Evolutionary conservation across 92 coral and sea anemone genomes (phyloP), one percentile per base, ranked within the genome.

Genomic region (Heteractis magnifica): DNA sequence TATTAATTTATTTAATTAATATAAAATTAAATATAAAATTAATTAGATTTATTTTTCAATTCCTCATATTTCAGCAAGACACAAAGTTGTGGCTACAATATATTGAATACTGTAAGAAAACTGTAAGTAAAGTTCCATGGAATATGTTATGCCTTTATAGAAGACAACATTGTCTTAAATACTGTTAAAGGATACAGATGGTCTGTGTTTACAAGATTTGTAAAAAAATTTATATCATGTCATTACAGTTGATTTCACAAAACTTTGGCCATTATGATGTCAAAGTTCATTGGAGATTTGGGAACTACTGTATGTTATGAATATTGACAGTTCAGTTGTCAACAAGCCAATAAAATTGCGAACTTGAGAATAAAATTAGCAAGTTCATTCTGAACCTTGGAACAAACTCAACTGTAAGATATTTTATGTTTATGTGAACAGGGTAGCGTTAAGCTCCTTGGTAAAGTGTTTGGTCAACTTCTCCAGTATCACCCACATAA

Each of bases 41-140:
- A 53, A 53, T 53, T 53, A 5, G 12, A 15, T 71, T 56, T 19
- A 10, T 68, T 52, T 6, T 48, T 71, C 8, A 77, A 49, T 84
- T 3, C 26, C 48, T 72, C 3, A 20, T 26, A 12, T 72, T 84
- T 55, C 74, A 94, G 98, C 95, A 91, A 65, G 99, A 96, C 83
- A 81, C 93, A 65, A 94, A 94, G 86, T 88, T 96, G 72, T 96
- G 99, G 99, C 82, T 96, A 23, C 98, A 96, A 90, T 96, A 96
- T 89, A 90, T 96, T 64, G 97, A 96, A 34, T 96, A 92, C 75
- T 96, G 99, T 77, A 96, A 96, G 77, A 92, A 88, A 48, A 86
- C 85, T 88, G 99, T 96, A 83, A 68, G 98, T 72, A 11, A 20
- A 62, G 50, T 20, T 59, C 65, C 70, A 72, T 70, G 34, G 4